A percentile compares a stretch with the other conserved stretches of the same genome.
These are phyloP conservation scores for Sturnira hondurensis DNA, from an alignment of 2,113 vertebrate species.

Conservation along the genomic window DNA sequence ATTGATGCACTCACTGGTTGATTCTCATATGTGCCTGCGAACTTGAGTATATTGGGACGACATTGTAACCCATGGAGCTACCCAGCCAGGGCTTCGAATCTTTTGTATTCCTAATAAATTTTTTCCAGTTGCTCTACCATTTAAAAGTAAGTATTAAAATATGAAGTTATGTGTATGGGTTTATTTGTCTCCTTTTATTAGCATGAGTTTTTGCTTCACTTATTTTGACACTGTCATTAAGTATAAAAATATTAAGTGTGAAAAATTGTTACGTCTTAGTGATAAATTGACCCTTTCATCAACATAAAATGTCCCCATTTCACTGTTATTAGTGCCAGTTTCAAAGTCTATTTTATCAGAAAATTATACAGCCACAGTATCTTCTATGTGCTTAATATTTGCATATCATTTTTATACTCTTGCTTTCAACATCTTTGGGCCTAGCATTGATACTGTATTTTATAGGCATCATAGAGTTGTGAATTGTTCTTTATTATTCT, in stretches of 20 bases:
- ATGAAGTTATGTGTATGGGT: background rate
- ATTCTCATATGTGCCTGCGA: too few species aligned
- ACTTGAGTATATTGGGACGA: too few species aligned
- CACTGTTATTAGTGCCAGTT: background rate
- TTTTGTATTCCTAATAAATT: background rate
- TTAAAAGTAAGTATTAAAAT: background rate
- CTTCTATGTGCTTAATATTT: background rate
- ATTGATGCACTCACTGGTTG: too few species aligned
- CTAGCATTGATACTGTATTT: background rate
- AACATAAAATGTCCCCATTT: constrained; percentile 19
- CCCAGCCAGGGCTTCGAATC: too few species aligned
- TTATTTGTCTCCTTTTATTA: background rate
- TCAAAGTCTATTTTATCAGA: constrained; percentile 11
- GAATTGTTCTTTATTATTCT: background rate
- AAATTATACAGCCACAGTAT: background rate
- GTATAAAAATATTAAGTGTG: constrained; percentile 34
- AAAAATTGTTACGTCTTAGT: constrained; percentile 38
- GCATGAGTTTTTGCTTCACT: background rate
- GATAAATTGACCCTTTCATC: constrained; percentile 2
- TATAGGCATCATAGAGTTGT: background rate
- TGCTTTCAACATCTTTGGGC: background rate
- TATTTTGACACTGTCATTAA: constrained; percentile 45
- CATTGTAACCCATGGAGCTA: too few species aligned
- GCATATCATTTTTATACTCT: background rate
- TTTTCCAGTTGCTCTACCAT: background rate